These are phyloP conservation scores for Atta texana DNA, from an alignment of 1,140 invertebrate species.

Conservation along the genomic window DNA sequence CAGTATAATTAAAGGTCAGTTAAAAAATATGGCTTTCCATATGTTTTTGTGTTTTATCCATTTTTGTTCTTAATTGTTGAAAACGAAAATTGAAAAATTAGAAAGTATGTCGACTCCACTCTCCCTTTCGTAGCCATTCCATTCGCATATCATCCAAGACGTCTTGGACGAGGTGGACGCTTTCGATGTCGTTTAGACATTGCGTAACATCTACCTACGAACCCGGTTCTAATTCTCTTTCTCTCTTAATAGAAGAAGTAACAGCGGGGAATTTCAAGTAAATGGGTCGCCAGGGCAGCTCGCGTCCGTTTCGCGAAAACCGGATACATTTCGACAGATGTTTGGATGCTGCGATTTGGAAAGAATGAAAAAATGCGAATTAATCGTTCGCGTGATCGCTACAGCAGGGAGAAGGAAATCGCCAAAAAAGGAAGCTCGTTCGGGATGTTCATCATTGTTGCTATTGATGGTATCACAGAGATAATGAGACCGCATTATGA, in stretches of 20 bases:
- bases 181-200: slow-evolving; percentile 60
- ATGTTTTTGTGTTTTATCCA: background rate
- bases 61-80: background rate
- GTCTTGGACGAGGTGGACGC: slow-evolving; percentile 34
- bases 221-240: slow-evolving; percentile 35
- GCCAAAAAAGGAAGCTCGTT: slow-evolving; percentile 25
- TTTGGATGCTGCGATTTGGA: slow-evolving; percentile 5
- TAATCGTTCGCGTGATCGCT: background rate
- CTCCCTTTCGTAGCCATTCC: slow-evolving; percentile 21
- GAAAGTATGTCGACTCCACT: slow-evolving; percentile 11
- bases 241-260: slow-evolving; percentile 40
- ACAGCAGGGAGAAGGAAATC: slow-evolving; percentile 4
- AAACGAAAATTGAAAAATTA: slow-evolving; percentile 27
- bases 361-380: slow-evolving; percentile 26
- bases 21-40: background rate
- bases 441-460: background rate
- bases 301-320: slow-evolving; percentile 26
- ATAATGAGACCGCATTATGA: slow-evolving; percentile 4
- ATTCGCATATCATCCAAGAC: slow-evolving; percentile 4
- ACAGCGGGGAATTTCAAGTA: slow-evolving; percentile 69
- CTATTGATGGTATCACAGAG: background rate
- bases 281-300: slow-evolving; percentile 60
- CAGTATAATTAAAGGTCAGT: background rate
- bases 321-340: slow-evolving; percentile 7
- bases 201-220: slow-evolving; percentile 69